Evolutionary conservation across 2,113 vertebrate genomes (phyloP).

Genomic region (Sminthopsis crassicaudata): DNA sequence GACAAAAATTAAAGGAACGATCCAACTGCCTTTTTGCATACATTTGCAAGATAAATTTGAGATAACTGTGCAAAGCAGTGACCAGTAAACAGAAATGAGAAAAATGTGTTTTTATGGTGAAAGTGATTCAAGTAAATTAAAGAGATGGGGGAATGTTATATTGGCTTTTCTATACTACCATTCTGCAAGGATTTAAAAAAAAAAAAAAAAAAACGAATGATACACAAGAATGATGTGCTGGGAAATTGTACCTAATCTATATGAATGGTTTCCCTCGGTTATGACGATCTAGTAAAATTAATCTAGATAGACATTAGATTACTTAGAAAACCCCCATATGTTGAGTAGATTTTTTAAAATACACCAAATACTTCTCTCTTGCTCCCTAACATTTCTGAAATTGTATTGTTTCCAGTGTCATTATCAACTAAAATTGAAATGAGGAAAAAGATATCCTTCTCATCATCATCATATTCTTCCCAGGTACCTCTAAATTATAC

Average conservation of each 20-base stretch:
- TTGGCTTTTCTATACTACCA: constrained; percentile 15
- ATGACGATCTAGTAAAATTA: background rate
- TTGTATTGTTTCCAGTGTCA: background rate
- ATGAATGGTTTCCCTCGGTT: background rate
- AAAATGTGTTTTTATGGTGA: constrained; percentile 13
- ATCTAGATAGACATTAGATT: background rate
- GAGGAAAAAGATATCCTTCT: background rate
- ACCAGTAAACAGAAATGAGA: constrained; percentile 34
- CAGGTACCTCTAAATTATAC: background rate
- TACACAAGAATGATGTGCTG: background rate
- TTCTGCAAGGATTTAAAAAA: background rate
- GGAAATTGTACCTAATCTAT: constrained; percentile 1
- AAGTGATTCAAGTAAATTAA: background rate
- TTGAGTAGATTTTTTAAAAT: background rate
- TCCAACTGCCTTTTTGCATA: constrained; percentile 4
- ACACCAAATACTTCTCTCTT: background rate
- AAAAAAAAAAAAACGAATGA: background rate
- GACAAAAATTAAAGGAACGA: constrained; percentile 31
- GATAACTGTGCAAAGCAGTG: constrained; percentile 28
- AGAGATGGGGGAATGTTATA: background rate
- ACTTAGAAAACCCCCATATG: constrained; percentile 9
- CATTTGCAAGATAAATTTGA: constrained; percentile 5
- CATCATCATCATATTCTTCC: background rate
- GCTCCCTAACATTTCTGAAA: background rate
- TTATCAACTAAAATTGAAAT: background rate